Evolutionary conservation across 2,888 invertebrate genomes (phyloP).

Genomic region (Apamea monoglypha): DNA sequence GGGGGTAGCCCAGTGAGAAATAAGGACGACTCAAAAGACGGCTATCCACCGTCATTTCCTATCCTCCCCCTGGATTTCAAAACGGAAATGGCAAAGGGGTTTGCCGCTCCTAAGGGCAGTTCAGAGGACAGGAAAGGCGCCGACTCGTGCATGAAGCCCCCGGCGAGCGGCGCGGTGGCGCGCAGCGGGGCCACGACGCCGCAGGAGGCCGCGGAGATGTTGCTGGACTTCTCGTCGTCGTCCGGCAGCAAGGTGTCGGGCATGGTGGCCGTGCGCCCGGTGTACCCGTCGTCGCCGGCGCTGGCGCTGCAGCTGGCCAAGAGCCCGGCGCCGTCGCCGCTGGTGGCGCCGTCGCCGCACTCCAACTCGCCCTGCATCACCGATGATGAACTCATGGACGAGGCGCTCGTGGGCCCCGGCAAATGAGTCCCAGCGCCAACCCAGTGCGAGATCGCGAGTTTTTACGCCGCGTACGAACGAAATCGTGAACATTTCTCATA

Average conservation of each 20-base stretch:
- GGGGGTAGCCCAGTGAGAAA: slow-evolving; percentile 81
- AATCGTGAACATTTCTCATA: slow-evolving; percentile 38
- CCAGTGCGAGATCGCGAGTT: slow-evolving; percentile 11
- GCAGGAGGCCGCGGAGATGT: slow-evolving; percentile 92
- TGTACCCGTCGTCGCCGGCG: slow-evolving; percentile 91
- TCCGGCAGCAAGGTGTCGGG: slow-evolving; percentile 90
- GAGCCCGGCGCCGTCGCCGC: slow-evolving; percentile 93
- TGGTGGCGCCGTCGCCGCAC: slow-evolving; percentile 92
- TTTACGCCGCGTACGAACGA: slow-evolving; percentile 32
- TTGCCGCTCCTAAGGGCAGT: slow-evolving; percentile 85
- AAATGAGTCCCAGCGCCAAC: slow-evolving; percentile 88
- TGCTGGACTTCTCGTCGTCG: slow-evolving; percentile 92
- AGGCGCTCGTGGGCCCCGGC: slow-evolving; percentile 94
- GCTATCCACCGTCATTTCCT: slow-evolving; percentile 80
- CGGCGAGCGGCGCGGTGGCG: slow-evolving; percentile 84
- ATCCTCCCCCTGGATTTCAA: slow-evolving; percentile 86
- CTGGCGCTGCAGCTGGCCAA: slow-evolving; percentile 94
- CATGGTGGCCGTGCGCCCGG: slow-evolving; percentile 89
- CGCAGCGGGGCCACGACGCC: slow-evolving; percentile 87
- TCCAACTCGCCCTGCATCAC: slow-evolving; percentile 95
- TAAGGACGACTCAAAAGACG: slow-evolving; percentile 85
- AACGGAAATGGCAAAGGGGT: slow-evolving; percentile 87
- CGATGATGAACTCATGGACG: slow-evolving; percentile 97
- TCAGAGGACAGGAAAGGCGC: slow-evolving; percentile 87
- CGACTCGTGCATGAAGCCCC: slow-evolving; percentile 87